phyloP scores from a whole-genome alignment of 2,888 invertebrate species.

The Bursaphelenchus okinawaensis region DNA sequence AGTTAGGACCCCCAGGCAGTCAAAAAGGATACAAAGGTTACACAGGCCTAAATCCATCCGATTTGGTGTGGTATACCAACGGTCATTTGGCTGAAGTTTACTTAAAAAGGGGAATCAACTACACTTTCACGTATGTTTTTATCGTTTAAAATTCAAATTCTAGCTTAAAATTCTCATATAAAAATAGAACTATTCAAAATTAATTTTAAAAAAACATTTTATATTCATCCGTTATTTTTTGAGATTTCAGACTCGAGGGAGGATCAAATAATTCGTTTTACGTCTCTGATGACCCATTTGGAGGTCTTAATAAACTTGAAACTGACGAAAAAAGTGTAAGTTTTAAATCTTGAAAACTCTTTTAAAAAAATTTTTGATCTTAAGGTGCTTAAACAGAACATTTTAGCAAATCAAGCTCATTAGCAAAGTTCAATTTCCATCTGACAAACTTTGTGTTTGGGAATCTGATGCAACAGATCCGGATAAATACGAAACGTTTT shows the following conservation, averaged over 20 bases:
- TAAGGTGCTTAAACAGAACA: too few relatives aligned
- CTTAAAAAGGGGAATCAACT: slow-evolving; percentile 76
- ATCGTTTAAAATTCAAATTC: neutral
- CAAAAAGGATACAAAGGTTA: slow-evolving; percentile 69
- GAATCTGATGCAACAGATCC: slow-evolving; percentile 70
- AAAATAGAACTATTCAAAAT: too few relatives aligned
- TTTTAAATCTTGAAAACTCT: neutral
- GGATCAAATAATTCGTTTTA: slow-evolving; percentile 82
- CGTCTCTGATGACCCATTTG: slow-evolving; percentile 76
- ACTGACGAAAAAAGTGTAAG: slow-evolving; percentile 64
- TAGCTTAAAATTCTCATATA: too few relatives aligned
- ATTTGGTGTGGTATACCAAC: slow-evolving; percentile 84
- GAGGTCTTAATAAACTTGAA: slow-evolving; percentile 73
- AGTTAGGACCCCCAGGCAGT: slow-evolving; percentile 78
- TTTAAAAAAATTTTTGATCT: too few relatives aligned
- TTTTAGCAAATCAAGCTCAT: too few relatives aligned
- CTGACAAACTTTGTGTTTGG: slow-evolving; percentile 65
- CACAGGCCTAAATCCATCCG: slow-evolving; percentile 59
- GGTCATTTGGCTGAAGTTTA: slow-evolving; percentile 79
- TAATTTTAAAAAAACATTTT: neutral
- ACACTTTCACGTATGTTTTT: slow-evolving; percentile 68
- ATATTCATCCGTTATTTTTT: too few relatives aligned
- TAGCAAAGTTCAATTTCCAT: slow-evolving; percentile 18
- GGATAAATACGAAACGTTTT: slow-evolving; percentile 73
- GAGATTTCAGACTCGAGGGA: slow-evolving; percentile 65